Base-by-base conservation (phyloP, 1,140 invertebrate species). In the Brachionus sp. region DNA sequence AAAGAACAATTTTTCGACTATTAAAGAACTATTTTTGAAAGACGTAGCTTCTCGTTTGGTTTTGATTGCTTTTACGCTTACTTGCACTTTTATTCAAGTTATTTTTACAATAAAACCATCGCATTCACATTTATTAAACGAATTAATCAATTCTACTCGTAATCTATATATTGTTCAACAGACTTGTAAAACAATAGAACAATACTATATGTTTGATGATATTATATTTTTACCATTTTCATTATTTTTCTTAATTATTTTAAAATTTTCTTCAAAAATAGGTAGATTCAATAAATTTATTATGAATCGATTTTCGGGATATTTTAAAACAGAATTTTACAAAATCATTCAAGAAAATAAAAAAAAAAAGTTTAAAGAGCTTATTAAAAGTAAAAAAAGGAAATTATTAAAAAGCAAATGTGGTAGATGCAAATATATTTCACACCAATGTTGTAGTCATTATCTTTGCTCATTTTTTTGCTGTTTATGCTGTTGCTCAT, bases 121-220 rank as follows among this genome's bases (percentile, higher is more conserved):
- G 4, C 57, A 80, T 35, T n/a, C 12, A 9, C 19, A 19, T 7
- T 19, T 57, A 25, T 25, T 57, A 19, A 57, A 57, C 16, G 9
- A 25, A 1, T 62, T 62, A 33, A 62, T 80, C 4, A 35, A 44
- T 12, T 62, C n/a, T 3, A 39, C 50, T 19, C n/a, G 13, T 9
- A 80, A 62, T 25, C 23, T 62, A 2, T 10, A 80, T 5, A 29
- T 25, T 9, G 44, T 39, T 7, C 33, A 39, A 25, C 13, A 33
- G n/a, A 80, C 39, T 29, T 80, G 77, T 35, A 50, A 39, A 42
- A 25, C 23, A 39, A 42, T 80, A 2, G 62, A 57, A 16, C 33
- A 80, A 23, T 80, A 80, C 62, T 80, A 62, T 19, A 62, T 80
- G 50, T 62, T 80, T 13, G 77, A 80, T 12, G 77, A 80, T 62